Evolutionary conservation across 2,797 vertebrate species (phyloP).

Genomic region (Dicrostonyx torquatus): DNA sequence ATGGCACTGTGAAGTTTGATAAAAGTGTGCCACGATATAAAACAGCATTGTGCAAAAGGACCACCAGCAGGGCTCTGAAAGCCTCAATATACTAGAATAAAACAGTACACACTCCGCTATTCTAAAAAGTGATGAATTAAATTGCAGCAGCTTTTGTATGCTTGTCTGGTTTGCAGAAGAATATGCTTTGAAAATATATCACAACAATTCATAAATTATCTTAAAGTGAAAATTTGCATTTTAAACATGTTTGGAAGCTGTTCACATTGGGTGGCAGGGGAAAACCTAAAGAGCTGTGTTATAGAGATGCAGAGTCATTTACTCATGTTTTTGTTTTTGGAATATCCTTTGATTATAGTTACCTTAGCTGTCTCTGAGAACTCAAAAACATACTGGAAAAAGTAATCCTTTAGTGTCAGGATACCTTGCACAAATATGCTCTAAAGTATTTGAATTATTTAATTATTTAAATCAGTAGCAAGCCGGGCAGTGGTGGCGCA

Average conservation of each 20-base stretch:
- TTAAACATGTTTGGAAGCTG: constrained; percentile 49
- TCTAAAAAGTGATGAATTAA: neutral
- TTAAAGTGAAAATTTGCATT: constrained; percentile 57
- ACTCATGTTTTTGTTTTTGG: neutral
- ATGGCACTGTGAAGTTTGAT: neutral
- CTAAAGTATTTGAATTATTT: neutral
- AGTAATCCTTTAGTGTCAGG: constrained; percentile 12
- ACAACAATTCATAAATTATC: constrained; percentile 46
- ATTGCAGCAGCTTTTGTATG: neutral
- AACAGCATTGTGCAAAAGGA: neutral
- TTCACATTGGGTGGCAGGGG: neutral
- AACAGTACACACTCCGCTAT: no score
- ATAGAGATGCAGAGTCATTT: neutral
- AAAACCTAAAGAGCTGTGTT: neutral
- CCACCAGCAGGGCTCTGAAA: neutral
- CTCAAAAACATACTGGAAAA: neutral
- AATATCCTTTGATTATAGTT: neutral
- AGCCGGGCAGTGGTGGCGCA: no score
- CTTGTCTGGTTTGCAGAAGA: constrained; percentile 16
- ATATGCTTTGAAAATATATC: constrained; percentile 46
- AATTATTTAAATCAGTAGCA: no score
- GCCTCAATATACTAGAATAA: neutral
- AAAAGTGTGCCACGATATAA: neutral
- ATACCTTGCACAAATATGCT: neutral
- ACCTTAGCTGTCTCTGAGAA: neutral